These are phyloP conservation scores for Schizopygopsis malacanthus DNA, from an alignment of 2,797 vertebrate genomes.

Conservation along the genomic window DNA sequence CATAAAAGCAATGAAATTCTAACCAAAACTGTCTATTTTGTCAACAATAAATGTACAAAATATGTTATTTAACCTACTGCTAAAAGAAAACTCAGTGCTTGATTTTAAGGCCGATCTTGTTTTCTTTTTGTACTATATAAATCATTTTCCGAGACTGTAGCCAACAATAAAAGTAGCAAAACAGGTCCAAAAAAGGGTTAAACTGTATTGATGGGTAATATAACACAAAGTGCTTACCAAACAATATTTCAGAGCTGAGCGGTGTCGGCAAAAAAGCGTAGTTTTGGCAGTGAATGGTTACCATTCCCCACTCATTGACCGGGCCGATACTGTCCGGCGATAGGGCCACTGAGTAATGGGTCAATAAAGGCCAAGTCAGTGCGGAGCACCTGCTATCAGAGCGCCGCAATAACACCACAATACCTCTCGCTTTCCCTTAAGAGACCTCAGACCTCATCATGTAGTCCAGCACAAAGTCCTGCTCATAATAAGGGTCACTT, in stretches of 20 bases:
- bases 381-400: slow-evolving; percentile 39
- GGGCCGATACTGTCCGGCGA: slow-evolving; percentile 59
- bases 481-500: slow-evolving; percentile 62
- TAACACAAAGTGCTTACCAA: slow-evolving; percentile 25
- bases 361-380: slow-evolving; percentile 56
- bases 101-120: neutral
- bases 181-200: neutral
- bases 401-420: slow-evolving; percentile 53
- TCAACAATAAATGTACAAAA: neutral
- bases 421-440: slow-evolving; percentile 43
- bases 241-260: slow-evolving; percentile 28
- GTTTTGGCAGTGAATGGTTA: slow-evolving; percentile 45
- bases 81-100: neutral
- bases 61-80: neutral
- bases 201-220: neutral
- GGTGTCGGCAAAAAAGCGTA: slow-evolving; percentile 42
- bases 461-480: slow-evolving; percentile 31
- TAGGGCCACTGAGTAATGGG: slow-evolving; percentile 59
- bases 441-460: slow-evolving; percentile 41
- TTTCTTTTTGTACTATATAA: neutral
- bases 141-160: neutral
- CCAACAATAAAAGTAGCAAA: neutral
- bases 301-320: slow-evolving; percentile 48
- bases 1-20: neutral
- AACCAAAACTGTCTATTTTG: neutral